Evolutionary conservation across 2,113 vertebrate genomes (phyloP).

Genomic region (Prinia subflava): DNA sequence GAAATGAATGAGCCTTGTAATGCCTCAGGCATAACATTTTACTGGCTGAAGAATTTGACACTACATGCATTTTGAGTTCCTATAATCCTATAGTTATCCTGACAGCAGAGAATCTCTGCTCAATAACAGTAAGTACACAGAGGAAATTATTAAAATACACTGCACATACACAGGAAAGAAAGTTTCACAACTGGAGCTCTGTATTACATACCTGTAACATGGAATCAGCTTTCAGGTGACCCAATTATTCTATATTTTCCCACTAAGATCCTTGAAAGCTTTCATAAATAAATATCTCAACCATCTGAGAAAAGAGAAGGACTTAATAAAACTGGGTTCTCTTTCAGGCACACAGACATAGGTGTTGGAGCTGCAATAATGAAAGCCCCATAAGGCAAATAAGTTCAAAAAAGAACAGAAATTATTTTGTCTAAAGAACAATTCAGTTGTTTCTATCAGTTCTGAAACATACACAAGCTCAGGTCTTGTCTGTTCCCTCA

Average conservation of each 20-base stretch:
- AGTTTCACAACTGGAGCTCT: neutral
- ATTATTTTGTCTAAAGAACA: neutral
- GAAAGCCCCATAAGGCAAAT: neutral
- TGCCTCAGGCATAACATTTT: conserved; percentile 51
- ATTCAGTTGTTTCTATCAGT: neutral
- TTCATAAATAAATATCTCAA: neutral
- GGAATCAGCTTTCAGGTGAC: neutral
- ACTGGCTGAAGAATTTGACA: conserved; percentile 43
- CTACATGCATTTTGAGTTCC: conserved; percentile 17
- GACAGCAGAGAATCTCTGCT: neutral
- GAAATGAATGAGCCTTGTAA: conserved; percentile 63
- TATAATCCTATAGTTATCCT: conserved; percentile 14
- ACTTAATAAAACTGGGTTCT: neutral
- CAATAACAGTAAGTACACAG: neutral
- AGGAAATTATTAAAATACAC: neutral
- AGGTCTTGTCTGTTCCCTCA: neutral
- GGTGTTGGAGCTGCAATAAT: neutral
- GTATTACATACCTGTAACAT: neutral
- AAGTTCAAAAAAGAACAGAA: neutral
- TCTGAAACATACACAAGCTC: neutral
- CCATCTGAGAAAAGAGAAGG: neutral
- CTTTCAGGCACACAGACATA: neutral
- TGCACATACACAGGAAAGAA: neutral
- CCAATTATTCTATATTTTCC: neutral
- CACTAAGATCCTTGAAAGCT: neutral